Evolutionary conservation across 2,888 invertebrate species (phyloP), one percentile per base, ranked within the genome.

Genomic region (Tridacna crocea): DNA sequence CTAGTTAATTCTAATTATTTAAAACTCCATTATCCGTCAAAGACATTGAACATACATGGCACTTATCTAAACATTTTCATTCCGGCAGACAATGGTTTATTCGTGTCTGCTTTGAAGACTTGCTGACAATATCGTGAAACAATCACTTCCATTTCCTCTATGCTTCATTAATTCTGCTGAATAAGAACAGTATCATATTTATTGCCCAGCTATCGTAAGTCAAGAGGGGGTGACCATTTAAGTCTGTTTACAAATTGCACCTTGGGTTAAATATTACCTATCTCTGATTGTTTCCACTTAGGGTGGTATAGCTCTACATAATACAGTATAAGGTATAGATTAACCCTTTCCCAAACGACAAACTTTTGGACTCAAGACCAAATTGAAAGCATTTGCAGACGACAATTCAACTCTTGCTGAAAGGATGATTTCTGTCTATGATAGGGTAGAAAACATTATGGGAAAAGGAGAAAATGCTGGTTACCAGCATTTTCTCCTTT

Each of bases 121-220:
- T 79, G 72, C 72, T 82, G 80, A 85, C 82, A 82, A 24, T 82
- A 85, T 85, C 85, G 27, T 70, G 70, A 55, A 60, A 75, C 79
- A 79, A 85, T 85, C 83, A 83, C 81, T 85, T 81, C 72, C 80
- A 72, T 74, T 82, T 79, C 58, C 19, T 80, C 70, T 70, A 83
- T 73, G 80, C 83, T 77, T 81, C 80, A 83, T 73, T 65, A 55
- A 63, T 27, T 70, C 80, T 47, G 77, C 79, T 81, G 81, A 80
- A 80, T 63, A 24, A 24, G 36, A n/a, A 60, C 6, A 55, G 74
- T 78, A 80, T 84, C 81, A 73, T 72, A 74, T 84, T 84, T 76
- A 81, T 70, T 26, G 63, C 55, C 66, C 22, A 58, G n/a, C 26
- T 72, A 72, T 26, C 55, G 55, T 26, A 55, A 70, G n/a, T 70